Evolutionary conservation across 1,140 invertebrate species (phyloP).

Genomic region (Macrobrachium rosenbergii): DNA sequence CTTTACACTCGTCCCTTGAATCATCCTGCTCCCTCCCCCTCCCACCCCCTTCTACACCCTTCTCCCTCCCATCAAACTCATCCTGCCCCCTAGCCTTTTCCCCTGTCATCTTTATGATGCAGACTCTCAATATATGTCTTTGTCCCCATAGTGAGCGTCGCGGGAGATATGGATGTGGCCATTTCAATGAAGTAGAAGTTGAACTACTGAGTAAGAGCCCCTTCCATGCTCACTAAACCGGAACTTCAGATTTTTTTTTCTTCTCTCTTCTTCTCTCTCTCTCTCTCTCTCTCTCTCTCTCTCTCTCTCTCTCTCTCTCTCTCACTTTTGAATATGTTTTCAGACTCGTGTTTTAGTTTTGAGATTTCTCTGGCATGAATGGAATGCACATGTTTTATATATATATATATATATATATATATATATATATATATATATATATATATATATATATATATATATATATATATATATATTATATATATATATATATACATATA

Average conservation of each 20-base stretch:
- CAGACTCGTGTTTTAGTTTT: neutral
- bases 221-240: too few relatives aligned
- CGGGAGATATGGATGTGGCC: too few relatives aligned
- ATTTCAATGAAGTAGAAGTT: too few relatives aligned
- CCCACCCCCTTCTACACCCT: neutral
- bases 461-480: constrained; percentile 4
- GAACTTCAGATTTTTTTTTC: neutral
- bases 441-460: constrained; percentile 5
- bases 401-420: neutral
- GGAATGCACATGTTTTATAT: neutral
- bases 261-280: constrained; percentile 22
- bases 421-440: constrained; percentile 15
- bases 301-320: constrained; percentile 34
- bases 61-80: neutral
- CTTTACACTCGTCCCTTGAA: neutral
- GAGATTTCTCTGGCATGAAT: neutral
- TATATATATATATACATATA: neutral
- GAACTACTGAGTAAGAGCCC: too few relatives aligned
- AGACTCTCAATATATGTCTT: too few relatives aligned
- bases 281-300: constrained; percentile 30
- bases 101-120: neutral
- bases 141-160: too few relatives aligned
- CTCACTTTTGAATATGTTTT: neutral
- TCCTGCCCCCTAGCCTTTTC: neutral
- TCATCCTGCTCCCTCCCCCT: neutral